These are phyloP conservation scores for Dryas iulia DNA, from an alignment of 1,140 invertebrate species.

Conservation along the genomic window DNA sequence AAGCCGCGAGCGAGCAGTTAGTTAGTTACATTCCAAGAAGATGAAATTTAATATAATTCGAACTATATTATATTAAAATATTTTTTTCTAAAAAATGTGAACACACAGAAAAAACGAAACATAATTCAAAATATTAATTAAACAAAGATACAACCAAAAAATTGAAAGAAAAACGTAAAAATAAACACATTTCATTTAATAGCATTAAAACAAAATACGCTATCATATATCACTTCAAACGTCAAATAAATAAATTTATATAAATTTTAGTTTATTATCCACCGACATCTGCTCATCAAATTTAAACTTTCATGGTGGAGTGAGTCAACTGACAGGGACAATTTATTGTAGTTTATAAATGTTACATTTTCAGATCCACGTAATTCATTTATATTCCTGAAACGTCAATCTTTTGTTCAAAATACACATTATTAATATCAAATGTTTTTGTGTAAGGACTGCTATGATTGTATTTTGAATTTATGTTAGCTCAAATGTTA, in stretches of 20 bases:
- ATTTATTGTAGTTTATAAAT: conserved; percentile 63
- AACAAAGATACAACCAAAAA: background rate
- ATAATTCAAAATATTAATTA: no score
- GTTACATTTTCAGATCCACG: conserved; percentile 50
- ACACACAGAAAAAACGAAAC: no score
- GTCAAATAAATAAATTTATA: conserved; percentile 12
- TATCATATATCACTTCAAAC: background rate
- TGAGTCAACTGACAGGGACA: conserved; percentile 60
- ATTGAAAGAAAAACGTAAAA: background rate
- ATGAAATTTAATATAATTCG: no score
- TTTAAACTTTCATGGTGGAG: conserved; percentile 65
- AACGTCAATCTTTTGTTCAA: conserved; percentile 10
- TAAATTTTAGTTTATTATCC: conserved; percentile 19
- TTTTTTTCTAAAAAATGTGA: no score
- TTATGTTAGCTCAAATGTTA: no score
- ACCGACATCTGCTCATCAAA: conserved; percentile 48
- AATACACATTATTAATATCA: conserved; percentile 2
- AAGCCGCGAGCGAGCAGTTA: no score
- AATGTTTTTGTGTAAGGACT: background rate
- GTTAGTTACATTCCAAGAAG: no score
- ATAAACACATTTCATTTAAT: background rate
- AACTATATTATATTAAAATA: background rate
- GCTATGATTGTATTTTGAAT: no score
- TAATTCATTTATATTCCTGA: conserved; percentile 23
- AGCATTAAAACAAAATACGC: conserved; percentile 8